Evolutionary conservation across 2,113 vertebrate genomes (phyloP).

Genomic region (western clawed frog (Xenopus tropicalis)): UCB_Xtro_10.0 CM004443.2:12972501-12973000

Average conservation of each 20-base stretch:
- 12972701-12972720: too few relatives aligned
- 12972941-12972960: slow-evolving; percentile 25
- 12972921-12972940: slow-evolving; percentile 15
- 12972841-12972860: background rate
- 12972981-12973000: slow-evolving; percentile 33
- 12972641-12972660: too few relatives aligned
- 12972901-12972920: slow-evolving; percentile 27
- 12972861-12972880: slow-evolving; percentile 36
- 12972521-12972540: too few relatives aligned
- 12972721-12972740: background rate
- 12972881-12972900: slow-evolving; percentile 30
- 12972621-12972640: too few relatives aligned
- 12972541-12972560: too few relatives aligned
- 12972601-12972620: too few relatives aligned
- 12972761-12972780: background rate
- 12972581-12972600: too few relatives aligned
- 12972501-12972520: too few relatives aligned
- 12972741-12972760: background rate
- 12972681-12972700: too few relatives aligned
- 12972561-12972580: too few relatives aligned
- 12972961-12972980: slow-evolving; percentile 16
- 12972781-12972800: background rate
- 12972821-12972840: background rate
- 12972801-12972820: background rate
- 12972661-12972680: too few relatives aligned